These are phyloP conservation scores for Bothrops jararaca DNA, from an alignment of 2,113 vertebrate species.

Conservation along the genomic window DNA sequence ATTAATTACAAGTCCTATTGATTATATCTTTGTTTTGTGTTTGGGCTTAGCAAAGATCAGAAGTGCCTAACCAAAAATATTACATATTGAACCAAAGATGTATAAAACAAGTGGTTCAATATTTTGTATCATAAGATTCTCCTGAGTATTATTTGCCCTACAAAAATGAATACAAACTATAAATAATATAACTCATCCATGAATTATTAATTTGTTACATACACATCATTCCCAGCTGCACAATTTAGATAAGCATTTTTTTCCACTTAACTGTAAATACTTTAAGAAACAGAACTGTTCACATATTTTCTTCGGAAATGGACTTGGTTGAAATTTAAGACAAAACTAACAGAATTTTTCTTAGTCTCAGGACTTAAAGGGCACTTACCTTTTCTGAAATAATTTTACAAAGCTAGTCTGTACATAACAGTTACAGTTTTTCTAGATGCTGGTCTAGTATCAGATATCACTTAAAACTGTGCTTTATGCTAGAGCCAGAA, in stretches of 20 bases:
- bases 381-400: conserved; percentile 32
- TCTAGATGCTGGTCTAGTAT: conserved; percentile 31
- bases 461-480: not conserved
- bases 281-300: conserved; percentile 40
- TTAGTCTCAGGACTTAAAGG: conserved; percentile 9
- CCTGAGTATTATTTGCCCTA: conserved; percentile 49
- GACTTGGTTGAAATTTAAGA: conserved; percentile 40
- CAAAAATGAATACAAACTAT: conserved; percentile 61
- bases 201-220: conserved; percentile 72
- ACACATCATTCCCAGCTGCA: conserved; percentile 64
- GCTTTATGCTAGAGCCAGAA: not conserved
- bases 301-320: conserved; percentile 55
- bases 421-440: not conserved
- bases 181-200: conserved; percentile 75
- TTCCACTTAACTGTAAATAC: conserved; percentile 36
- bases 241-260: conserved; percentile 56
- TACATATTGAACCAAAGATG: conserved; percentile 40
- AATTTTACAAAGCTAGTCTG: conserved; percentile 25
- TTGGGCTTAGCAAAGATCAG: conserved; percentile 28
- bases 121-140: conserved; percentile 47
- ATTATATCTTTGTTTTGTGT: not conserved
- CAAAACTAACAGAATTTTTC: conserved; percentile 5
- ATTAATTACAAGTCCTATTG: not conserved
- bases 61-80: conserved; percentile 13
- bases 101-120: conserved; percentile 56